A percentile compares a stretch with the other conserved stretches of the same genome.
These are phyloP conservation scores for Galerucella pusilla DNA, from an alignment of 2,888 invertebrate genomes.

Conservation along the genomic window DNA sequence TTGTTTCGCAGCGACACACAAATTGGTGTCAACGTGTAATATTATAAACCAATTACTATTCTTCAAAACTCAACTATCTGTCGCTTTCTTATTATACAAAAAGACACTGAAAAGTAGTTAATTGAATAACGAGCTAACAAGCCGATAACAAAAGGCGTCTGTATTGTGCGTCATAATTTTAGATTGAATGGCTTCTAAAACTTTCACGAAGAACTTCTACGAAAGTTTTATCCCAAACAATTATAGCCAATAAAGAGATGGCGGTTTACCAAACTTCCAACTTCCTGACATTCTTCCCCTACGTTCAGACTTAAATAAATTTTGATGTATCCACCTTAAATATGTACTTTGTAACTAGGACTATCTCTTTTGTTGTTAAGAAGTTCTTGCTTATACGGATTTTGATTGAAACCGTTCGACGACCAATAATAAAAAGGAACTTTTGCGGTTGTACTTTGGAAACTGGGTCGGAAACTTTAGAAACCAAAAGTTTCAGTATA, in stretches of 20 bases:
- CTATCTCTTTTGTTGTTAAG: constrained; percentile 18
- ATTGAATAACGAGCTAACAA: constrained; percentile 48
- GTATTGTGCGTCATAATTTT: constrained; percentile 51
- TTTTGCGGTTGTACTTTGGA: constrained; percentile 6
- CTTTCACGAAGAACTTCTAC: constrained; percentile 44
- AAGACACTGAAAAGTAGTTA: constrained; percentile 34
- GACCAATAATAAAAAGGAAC: constrained; percentile 4
- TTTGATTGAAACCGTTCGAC: constrained; percentile 23
- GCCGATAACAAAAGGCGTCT: constrained; percentile 43
- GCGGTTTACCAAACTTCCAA: constrained; percentile 46
- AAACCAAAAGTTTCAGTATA: no score
- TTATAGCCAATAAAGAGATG: constrained; percentile 53
- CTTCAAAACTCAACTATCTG: constrained; percentile 18
- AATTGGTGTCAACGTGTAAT: constrained; percentile 9
- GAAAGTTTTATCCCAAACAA: constrained; percentile 51
- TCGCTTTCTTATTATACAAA: constrained; percentile 23
- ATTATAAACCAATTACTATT: constrained; percentile 10
- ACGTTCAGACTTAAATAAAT: constrained; percentile 39
- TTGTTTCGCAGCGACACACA: neutral
- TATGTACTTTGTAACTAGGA: constrained; percentile 21
- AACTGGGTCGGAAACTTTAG: no score
- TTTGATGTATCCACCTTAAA: constrained; percentile 37
- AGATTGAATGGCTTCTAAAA: constrained; percentile 49
- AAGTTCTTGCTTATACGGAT: constrained; percentile 6
- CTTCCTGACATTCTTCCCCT: constrained; percentile 44